Evolutionary conservation across 2,888 invertebrate species (phyloP), one percentile per base, ranked within the genome.

Genomic region (Harpalus rufipes): DNA sequence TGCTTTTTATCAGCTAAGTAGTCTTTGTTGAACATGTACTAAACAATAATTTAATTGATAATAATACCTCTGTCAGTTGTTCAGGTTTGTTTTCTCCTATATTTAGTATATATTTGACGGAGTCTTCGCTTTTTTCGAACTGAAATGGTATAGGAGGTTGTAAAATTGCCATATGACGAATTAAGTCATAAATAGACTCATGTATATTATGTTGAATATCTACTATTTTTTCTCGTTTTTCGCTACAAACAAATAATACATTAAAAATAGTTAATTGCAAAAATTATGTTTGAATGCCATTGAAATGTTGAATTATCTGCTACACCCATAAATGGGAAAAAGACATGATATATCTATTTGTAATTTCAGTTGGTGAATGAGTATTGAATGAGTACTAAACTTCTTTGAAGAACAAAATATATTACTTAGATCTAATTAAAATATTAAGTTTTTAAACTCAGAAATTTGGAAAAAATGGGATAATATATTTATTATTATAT

Each of bases 141-240:
- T 91, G 90, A 41, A 95, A 90, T 72, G 92, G 90, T 25, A 95
- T 89, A 0, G 91, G 89, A 0, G 91, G 91, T 63, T 88, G 86
- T 84, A 91, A 89, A 86, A 88, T 88, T 25, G 91, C 87, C 94
- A 95, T 94, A 87, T 94, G 92, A 44, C 90, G 91, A 0, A 94
- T 92, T 39, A 96, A 92, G 86, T 94, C 95, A 87, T 93, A 94
- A 72, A 96, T 95, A 0, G 96, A 94, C 88, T 96, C 96, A 89
- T 96, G 95, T 1, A 96, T 92, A 87, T 96, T 96, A 88, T 94
- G 93, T 59, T 93, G 92, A 78, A 96, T 96, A 89, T 94, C 93
- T 0, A 91, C 90, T 12, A 94, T 93, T 89, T 94, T 95, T 68
- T 94, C 94, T 80, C 91, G 90, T 51, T 94, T 92, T 89, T 96